Base-by-base conservation (phyloP, 2,113 vertebrate genomes). In the Columbina picui region DNA sequence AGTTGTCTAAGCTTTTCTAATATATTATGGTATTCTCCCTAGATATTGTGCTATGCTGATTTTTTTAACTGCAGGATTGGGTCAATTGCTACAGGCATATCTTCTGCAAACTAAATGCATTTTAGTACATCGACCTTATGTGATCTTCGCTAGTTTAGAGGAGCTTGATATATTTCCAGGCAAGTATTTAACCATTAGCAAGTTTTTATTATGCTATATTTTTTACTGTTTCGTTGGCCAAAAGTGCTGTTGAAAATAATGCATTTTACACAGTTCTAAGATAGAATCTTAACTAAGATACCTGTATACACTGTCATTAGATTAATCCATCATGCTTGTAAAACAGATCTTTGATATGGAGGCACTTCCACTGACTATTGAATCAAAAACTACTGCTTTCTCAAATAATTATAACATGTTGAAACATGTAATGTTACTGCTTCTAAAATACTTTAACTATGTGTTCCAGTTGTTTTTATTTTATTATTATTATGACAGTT, bases 41-140 rank as follows among this genome's bases (percentile, higher is more conserved):
- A 98, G 98, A 43, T 98, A 98, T 52, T 98, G 97, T 69, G 98
- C 98, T 43, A 92, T 94, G 95, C 74, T 98, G 96, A 26, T 98
- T 29, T 57, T 98, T 90, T 55, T 98, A 91, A 96, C 96, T 27
- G 97, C 74, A 60, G 98, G 98, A 41, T 43, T 98, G 88, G 98
- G 98, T 18, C 98, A 98, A 75, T 90, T 98, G 53, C 90, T 98
- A 61, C 49, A 89, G 85, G 55, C 12, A 0, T 91, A 97, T 47
- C 96, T 98, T 69, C 79, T 87, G 8, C 93, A 96, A 68, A 96
- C 38, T 6, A 12, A 61, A 5, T 17, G 9, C 21, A 14, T 64
- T 23, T 68, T 98, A 85, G 32, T 70, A 7, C 98, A 95, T 91
- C 97, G 98, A 55, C 93, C 98, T 55, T 94, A 80, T 12, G 15